phyloP scores from a whole-genome alignment of 2,888 invertebrate genomes.

The Trissoscelio sp. region DNA sequence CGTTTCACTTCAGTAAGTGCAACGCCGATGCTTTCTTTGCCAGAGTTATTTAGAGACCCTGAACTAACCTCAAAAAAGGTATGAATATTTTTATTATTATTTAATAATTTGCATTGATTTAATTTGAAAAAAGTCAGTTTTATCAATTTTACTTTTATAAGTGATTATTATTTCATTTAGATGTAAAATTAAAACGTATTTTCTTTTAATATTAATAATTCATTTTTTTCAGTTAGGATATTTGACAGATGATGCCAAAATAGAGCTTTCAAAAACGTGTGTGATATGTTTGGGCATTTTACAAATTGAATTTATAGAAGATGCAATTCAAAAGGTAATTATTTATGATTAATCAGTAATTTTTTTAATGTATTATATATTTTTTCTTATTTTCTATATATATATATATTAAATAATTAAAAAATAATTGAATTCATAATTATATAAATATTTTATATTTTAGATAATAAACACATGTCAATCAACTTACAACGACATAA shows the following conservation, averaged over 20 bases:
- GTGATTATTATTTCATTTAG: no score
- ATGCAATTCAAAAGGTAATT: constrained; percentile 84
- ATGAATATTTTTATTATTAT: background rate
- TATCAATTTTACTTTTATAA: background rate
- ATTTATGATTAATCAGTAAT: background rate
- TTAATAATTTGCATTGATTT: background rate
- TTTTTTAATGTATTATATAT: background rate
- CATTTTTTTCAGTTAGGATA: constrained; percentile 72
- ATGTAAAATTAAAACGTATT: constrained; percentile 12
- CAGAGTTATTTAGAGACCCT: constrained; percentile 85
- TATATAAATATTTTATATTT: background rate
- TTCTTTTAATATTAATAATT: background rate
- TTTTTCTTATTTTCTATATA: constrained; percentile 9
- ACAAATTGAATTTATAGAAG: constrained; percentile 85
- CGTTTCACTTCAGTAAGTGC: constrained; percentile 86
- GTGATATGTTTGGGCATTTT: constrained; percentile 90
- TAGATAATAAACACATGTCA: constrained; percentile 48
- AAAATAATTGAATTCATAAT: background rate
- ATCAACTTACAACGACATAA: constrained; percentile 86
- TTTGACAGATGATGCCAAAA: constrained; percentile 77
- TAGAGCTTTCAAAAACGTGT: constrained; percentile 85
- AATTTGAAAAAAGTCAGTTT: background rate
- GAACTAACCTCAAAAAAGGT: constrained; percentile 84
- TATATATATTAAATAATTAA: constrained; percentile 11
- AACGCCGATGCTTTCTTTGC: constrained; percentile 80